Evolutionary conservation across 2,113 vertebrate genomes (phyloP), one percentile per base, ranked within the genome.

Genomic region (Syngnathus scovelli): DNA sequence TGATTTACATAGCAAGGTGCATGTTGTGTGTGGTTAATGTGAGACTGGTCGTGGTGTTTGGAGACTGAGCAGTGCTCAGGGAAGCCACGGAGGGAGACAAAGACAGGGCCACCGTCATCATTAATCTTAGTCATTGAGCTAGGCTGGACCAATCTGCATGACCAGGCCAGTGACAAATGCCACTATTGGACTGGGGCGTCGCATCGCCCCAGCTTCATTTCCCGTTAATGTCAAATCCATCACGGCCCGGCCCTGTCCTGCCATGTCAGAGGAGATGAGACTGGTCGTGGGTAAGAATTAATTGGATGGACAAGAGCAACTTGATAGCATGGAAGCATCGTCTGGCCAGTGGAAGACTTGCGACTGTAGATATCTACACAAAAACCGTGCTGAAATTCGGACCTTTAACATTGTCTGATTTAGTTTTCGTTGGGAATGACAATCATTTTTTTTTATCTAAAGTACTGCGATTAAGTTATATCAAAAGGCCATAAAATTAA

Each of bases 151-250:
- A 82, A 86, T 88, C 86, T 87, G 81, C 85, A 81, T 87, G 85
- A 84, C 86, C 86, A 66, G 76, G 83, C 82, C 86, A 85, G 81
- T 89, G 88, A 90, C 88, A 90, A 89, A 89, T 89, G 83, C 87
- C 86, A 85, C 82, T 80, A 80, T 82, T 82, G 84, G 87, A 84
- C 82, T 80, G 83, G 83, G 85, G 86, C 72, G 61, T 82, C 62
- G 61, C 85, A 86, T 88, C 83, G 85, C 86, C 81, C 81, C 19
- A 41, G 82, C 79, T 90, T 90, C 87, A 86, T 89, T 85, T 89
- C 84, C 84, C 69, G 79, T 90, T 90, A 89, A 85, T 85, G 86
- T 90, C 87, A 89, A 86, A 91, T 91, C 85, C 85, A 87, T 90
- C 87, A 87, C 41, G 27, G 64, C 72, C 27, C 13, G 52, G 76